A percentile compares a stretch with the other conserved stretches of the same genome.
Evolutionary conservation across 2,797 vertebrate species (phyloP).

Genomic region (Scolopax bukidnonensis): DNA sequence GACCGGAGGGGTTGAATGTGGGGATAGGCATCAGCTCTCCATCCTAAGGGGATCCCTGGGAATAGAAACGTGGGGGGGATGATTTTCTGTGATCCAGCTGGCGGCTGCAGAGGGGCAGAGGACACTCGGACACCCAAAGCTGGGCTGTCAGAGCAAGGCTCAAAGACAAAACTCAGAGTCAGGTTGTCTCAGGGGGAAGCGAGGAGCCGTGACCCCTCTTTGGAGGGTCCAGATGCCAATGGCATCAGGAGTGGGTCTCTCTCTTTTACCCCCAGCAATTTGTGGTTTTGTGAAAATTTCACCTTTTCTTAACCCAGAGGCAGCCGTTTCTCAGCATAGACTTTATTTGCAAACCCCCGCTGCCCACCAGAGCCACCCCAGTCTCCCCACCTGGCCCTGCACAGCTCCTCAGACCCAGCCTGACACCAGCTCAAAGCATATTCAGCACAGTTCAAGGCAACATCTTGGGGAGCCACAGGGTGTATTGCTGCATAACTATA

Average conservation of each 20-base stretch:
- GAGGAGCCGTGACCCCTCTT: neutral
- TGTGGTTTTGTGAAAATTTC: neutral
- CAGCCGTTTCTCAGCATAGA: neutral
- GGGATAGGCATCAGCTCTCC: neutral
- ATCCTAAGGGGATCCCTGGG: neutral
- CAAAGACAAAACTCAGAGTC: neutral
- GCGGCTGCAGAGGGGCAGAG: neutral
- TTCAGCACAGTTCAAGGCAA: accelerated
- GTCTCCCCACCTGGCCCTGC: no score
- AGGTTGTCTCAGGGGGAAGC: accelerated
- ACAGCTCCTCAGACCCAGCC: neutral
- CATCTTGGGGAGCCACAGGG: no score
- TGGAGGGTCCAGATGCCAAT: accelerated
- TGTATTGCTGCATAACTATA: neutral
- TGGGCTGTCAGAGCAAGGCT: neutral
- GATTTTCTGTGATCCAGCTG: neutral
- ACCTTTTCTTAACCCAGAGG: neutral
- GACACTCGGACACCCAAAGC: accelerated
- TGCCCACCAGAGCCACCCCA: neutral
- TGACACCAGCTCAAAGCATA: neutral
- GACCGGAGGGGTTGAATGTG: accelerated
- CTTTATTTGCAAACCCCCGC: accelerated
- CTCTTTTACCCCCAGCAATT: neutral
- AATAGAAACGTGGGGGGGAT: accelerated
- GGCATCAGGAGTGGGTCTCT: accelerated